Evolutionary conservation across 2,113 vertebrate species (phyloP).

Genomic region (Leucosticte australis): DNA sequence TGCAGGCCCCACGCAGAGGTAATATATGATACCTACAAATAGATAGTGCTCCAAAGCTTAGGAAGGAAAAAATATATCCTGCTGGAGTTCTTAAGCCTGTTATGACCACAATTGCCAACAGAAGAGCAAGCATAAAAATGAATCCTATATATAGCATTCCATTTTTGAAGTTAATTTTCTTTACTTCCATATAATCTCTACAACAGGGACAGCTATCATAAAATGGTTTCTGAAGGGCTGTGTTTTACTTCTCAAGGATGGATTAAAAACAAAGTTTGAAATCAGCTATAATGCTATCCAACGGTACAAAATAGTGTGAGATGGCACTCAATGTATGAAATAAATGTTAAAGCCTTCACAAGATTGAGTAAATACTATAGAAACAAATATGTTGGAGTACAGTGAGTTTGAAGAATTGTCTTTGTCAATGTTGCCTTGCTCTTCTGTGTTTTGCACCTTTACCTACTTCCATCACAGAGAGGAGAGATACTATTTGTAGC

Average conservation of each 20-base stretch:
- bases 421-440: neutral
- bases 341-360: neutral
- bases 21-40: constrained; percentile 64
- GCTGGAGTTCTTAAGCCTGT: constrained; percentile 9
- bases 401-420: neutral
- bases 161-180: neutral
- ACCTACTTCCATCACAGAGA: neutral
- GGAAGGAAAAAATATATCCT: constrained; percentile 19
- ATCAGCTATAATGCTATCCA: neutral
- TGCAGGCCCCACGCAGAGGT: constrained; percentile 59
- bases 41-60: constrained; percentile 50
- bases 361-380: neutral
- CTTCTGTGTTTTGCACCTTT: neutral
- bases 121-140: neutral
- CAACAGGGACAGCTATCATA: neutral
- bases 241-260: neutral
- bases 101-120: constrained; percentile 29
- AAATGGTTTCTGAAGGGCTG: neutral
- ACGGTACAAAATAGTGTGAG: neutral
- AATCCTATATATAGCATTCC: constrained; percentile 12
- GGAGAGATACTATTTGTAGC: neutral
- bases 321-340: neutral
- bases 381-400: neutral
- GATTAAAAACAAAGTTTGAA: neutral
- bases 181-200: neutral